Conservation (phyloP, 2,888 invertebrate genomes). For the Drosophila birchii region DNA sequence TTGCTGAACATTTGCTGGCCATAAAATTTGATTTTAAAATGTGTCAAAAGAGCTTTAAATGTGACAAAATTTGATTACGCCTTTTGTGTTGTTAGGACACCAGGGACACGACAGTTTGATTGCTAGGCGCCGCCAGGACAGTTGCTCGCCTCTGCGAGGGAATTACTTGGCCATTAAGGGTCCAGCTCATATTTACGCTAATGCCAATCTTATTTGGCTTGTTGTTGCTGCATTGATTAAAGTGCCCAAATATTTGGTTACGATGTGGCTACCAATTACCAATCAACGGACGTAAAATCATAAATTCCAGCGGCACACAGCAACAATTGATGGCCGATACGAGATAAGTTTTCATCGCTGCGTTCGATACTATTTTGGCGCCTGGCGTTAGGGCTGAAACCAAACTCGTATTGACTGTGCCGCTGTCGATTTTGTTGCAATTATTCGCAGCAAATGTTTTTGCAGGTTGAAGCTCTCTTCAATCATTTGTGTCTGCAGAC, state of each 20-base stretch:
- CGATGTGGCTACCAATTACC: background rate
- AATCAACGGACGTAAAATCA: slow-evolving; percentile 24
- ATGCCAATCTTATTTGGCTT: slow-evolving; percentile 48
- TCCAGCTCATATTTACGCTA: slow-evolving; percentile 21
- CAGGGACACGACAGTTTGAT: slow-evolving; percentile 58
- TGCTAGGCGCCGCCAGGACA: slow-evolving; percentile 61
- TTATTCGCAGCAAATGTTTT: slow-evolving; percentile 69
- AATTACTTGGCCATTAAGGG: slow-evolving; percentile 30
- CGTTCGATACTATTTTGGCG: slow-evolving; percentile 20
- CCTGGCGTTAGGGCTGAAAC: slow-evolving; percentile 18
- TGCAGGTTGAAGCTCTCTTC: slow-evolving; percentile 30
- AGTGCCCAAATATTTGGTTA: slow-evolving; percentile 14
- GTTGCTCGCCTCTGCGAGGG: background rate
- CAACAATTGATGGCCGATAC: slow-evolving; percentile 46
- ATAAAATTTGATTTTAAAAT: slow-evolving; percentile 76
- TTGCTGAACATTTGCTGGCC: slow-evolving; percentile 50
- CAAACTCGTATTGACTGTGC: slow-evolving; percentile 24
- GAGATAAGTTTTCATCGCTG: slow-evolving; percentile 20
- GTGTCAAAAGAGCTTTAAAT: slow-evolving; percentile 76
- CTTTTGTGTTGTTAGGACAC: slow-evolving; percentile 30
- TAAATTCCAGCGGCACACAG: slow-evolving; percentile 10
- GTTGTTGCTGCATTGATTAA: slow-evolving; percentile 3
- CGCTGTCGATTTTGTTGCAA: slow-evolving; percentile 70
- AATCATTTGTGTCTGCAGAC: slow-evolving; percentile 55
- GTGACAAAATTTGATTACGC: slow-evolving; percentile 70